These are phyloP conservation scores for Catajapyx aquilonaris DNA, from an alignment of 1,140 invertebrate species.

Conservation along the genomic window DNA sequence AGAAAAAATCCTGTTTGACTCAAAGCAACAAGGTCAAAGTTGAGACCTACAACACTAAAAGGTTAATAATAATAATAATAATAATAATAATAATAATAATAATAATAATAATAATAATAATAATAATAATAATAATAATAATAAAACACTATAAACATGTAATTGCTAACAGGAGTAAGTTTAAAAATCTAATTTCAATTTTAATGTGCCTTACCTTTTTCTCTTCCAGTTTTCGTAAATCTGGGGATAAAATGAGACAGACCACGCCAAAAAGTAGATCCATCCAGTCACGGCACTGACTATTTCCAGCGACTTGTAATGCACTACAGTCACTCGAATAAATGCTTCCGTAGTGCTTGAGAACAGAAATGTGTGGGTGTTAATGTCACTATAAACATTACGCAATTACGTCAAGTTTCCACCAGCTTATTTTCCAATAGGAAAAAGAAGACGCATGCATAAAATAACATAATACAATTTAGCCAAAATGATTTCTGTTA, in stretches of 20 bases:
- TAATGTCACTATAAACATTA: too few species aligned
- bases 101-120: too few species aligned
- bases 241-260: slow-evolving; percentile 96
- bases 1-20: slow-evolving; percentile 85
- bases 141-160: background rate
- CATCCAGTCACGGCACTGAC: slow-evolving; percentile 79
- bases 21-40: slow-evolving; percentile 84
- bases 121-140: slow-evolving; percentile 17
- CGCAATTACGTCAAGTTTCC: too few species aligned
- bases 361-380: slow-evolving; percentile 14
- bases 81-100: too few species aligned
- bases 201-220: slow-evolving; percentile 68
- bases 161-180: slow-evolving; percentile 4
- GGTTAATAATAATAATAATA: too few species aligned
- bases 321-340: slow-evolving; percentile 47
- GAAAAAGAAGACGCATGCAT: too few species aligned
- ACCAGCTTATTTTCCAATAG: too few species aligned
- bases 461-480: too few species aligned
- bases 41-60: slow-evolving; percentile 80
- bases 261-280: slow-evolving; percentile 97
- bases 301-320: slow-evolving; percentile 37
- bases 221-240: slow-evolving; percentile 75
- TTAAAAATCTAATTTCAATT: too few species aligned
- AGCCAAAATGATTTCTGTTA: too few species aligned
- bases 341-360: slow-evolving; percentile 42